Conservation (phyloP, 1,140 invertebrate genomes). For the Zeugodacus cucurbitae region DNA sequence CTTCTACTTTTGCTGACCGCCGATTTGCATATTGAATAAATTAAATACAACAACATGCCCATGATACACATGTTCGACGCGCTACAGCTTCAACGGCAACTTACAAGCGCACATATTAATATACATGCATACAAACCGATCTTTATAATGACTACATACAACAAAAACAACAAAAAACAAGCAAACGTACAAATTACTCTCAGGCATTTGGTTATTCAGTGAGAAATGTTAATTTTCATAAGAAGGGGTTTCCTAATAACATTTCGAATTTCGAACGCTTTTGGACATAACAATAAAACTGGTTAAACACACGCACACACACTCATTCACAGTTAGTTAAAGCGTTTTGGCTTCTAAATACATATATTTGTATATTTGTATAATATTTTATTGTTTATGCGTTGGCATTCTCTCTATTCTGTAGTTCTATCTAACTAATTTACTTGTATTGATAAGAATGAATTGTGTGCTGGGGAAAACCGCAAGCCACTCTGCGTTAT, state of each 20-base stretch:
- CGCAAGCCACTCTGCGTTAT: not conserved
- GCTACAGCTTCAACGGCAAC: not conserved
- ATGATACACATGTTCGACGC: constrained; percentile 21
- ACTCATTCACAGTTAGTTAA: not conserved
- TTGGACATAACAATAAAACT: not conserved
- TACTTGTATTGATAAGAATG: constrained; percentile 14
- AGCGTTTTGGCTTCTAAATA: not conserved
- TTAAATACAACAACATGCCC: not conserved
- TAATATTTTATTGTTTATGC: not conserved
- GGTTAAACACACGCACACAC: not conserved
- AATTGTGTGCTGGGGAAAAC: constrained; percentile 10
- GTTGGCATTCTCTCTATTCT: not conserved
- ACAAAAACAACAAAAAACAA: no score
- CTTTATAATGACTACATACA: not conserved
- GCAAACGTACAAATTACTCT: not conserved
- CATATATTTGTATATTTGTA: no score
- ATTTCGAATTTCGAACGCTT: not conserved
- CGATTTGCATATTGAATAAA: constrained; percentile 37
- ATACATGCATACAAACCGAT: not conserved
- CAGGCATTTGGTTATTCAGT: not conserved
- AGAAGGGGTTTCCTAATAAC: constrained; percentile 24
- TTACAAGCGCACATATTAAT: not conserved
- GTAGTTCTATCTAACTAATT: not conserved
- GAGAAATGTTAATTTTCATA: constrained; percentile 35
- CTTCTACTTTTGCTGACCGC: not conserved